These are phyloP conservation scores for Chloropsis cyanopogon DNA, from an alignment of 2,113 vertebrate genomes.

Conservation along the genomic window DNA sequence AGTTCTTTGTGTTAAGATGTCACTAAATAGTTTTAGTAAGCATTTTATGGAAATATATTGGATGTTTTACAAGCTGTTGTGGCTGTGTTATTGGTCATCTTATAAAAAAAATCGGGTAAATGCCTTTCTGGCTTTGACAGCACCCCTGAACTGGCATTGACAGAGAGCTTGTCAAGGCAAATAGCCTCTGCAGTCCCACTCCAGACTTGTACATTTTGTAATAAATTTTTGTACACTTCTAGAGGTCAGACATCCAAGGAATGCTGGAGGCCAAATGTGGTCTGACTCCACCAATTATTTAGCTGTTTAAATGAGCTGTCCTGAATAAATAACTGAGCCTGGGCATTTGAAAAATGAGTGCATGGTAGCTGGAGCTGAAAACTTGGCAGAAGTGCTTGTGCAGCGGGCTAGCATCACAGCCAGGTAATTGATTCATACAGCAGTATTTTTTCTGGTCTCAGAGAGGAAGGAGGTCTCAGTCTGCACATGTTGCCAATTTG, in stretches of 20 bases:
- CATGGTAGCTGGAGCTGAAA: constrained; percentile 9
- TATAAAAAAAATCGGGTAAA: background rate
- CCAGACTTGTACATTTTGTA: background rate
- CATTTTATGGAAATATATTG: background rate
- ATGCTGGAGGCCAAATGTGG: constrained; percentile 25
- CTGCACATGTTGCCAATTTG: background rate
- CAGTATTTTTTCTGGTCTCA: constrained; percentile 2
- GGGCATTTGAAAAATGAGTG: constrained; percentile 29
- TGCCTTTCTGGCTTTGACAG: background rate
- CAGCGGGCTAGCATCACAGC: constrained; percentile 1
- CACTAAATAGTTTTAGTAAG: background rate
- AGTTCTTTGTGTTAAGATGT: background rate
- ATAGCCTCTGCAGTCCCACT: background rate
- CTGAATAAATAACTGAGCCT: constrained; percentile 26
- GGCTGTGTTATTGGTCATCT: background rate
- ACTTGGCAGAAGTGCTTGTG: background rate
- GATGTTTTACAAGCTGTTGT: background rate
- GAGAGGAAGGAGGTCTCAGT: background rate
- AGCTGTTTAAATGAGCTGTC: constrained; percentile 38
- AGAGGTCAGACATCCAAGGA: constrained; percentile 20
- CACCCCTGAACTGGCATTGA: background rate
- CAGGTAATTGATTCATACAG: background rate
- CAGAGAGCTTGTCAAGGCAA: background rate
- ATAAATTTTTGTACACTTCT: background rate
- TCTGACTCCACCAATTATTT: constrained; percentile 18